A percentile compares a stretch with the other conserved stretches of the same genome.
Evolutionary conservation across 2,888 invertebrate species (phyloP).

Genomic region (Aphidius colemani): DNA sequence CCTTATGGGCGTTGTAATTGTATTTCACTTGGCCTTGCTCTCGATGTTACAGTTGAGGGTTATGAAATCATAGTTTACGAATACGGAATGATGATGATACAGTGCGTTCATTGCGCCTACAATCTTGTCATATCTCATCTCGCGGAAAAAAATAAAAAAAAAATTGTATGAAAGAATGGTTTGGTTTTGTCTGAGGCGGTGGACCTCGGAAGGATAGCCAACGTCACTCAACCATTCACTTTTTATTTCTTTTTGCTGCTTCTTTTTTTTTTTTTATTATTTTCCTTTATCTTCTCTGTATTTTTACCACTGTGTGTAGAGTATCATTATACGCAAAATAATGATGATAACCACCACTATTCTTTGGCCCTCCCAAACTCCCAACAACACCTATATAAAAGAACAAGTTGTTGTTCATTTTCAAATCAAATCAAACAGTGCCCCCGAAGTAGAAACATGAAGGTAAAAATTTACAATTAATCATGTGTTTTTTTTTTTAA

Average conservation of each 20-base stretch:
- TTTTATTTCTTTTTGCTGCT: conserved; percentile 16
- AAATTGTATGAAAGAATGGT: conserved; percentile 16
- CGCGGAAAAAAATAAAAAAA: conserved; percentile 14
- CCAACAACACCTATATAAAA: conserved; percentile 35
- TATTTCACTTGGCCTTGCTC: conserved; percentile 44
- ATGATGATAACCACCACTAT: conserved; percentile 15
- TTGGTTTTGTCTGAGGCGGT: conserved; percentile 1
- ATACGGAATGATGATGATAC: conserved; percentile 23
- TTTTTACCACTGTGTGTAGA: no score
- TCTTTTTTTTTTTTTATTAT: no score
- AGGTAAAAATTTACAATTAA: conserved; percentile 37
- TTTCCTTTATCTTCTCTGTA: no score
- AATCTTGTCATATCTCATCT: conserved; percentile 30
- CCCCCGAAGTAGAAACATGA: conserved; percentile 46
- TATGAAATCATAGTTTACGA: conserved; percentile 30
- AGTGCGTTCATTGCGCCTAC: conserved; percentile 22
- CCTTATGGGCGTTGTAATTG: conserved; percentile 9
- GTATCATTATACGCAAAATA: conserved; percentile 24
- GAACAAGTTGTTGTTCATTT: conserved; percentile 38
- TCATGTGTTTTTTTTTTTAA: not conserved
- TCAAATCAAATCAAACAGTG: conserved; percentile 47
- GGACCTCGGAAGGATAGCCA: conserved; percentile 20
- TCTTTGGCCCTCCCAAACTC: conserved; percentile 21
- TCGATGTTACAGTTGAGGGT: conserved; percentile 47
- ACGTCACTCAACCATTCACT: conserved; percentile 35